Percentiles rank a stretch among this genome's conserved stretches.
These are phyloP conservation scores for Micronycteris hirsuta DNA, from an alignment of 2,113 vertebrate species.

Conservation along the genomic window DNA sequence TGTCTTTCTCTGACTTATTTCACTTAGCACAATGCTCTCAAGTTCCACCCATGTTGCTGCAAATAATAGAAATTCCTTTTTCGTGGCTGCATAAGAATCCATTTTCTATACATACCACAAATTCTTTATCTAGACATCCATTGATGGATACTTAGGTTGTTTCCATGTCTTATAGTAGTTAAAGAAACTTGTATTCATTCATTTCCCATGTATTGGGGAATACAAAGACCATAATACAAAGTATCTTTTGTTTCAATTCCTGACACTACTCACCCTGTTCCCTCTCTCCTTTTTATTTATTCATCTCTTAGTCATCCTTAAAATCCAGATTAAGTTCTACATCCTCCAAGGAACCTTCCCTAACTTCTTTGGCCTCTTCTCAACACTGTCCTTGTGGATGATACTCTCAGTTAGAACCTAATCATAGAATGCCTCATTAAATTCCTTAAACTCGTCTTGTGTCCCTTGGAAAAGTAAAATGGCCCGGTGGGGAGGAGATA, in stretches of 20 bases:
- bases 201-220: neutral
- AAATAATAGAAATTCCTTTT: neutral
- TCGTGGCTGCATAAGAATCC: neutral
- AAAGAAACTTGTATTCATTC: slow-evolving; percentile 35
- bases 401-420: neutral
- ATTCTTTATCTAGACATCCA: neutral
- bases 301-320: neutral
- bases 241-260: neutral
- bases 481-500: neutral
- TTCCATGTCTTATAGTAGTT: neutral
- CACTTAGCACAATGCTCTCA: neutral
- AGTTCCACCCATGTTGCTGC: neutral
- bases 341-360: neutral
- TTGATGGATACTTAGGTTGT: neutral
- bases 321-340: neutral
- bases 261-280: neutral
- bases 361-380: neutral
- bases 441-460: neutral
- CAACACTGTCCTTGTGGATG: neutral
- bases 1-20: neutral
- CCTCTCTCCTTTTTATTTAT: neutral
- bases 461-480: neutral
- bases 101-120: neutral
- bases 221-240: slow-evolving; percentile 8
- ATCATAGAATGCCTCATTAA: neutral